Conservation (phyloP, 2,888 invertebrate genomes). For the Drosophila infuscata region DNA sequence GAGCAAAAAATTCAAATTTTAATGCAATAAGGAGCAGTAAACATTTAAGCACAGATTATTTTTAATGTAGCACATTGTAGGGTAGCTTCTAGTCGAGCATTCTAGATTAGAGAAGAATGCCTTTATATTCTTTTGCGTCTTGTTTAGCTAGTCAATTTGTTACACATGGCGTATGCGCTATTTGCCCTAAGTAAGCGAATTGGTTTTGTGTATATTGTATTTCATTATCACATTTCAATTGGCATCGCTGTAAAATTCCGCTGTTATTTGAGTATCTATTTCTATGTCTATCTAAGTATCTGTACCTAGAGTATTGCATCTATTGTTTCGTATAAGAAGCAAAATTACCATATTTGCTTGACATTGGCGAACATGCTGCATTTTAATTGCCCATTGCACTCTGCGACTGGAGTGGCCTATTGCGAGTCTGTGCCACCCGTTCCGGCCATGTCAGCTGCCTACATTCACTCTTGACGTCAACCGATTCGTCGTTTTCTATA, state of each 20-base stretch:
- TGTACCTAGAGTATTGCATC: neutral
- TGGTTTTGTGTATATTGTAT: neutral
- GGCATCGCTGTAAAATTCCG: constrained; percentile 48
- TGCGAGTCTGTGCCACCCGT: constrained; percentile 1
- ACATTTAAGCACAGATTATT: neutral
- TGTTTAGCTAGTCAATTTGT: constrained; percentile 40
- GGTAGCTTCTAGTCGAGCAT: neutral
- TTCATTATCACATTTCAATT: constrained; percentile 33
- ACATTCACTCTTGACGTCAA: constrained; percentile 66
- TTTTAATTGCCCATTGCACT: constrained; percentile 48
- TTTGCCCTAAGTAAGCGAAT: constrained; percentile 17
- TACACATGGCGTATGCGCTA: constrained; percentile 69
- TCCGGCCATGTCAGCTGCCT: neutral
- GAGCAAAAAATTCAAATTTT: neutral
- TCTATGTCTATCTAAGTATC: neutral
- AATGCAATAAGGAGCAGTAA: neutral
- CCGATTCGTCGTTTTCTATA: constrained; percentile 39
- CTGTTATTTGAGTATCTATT: constrained; percentile 1
- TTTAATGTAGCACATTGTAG: neutral
- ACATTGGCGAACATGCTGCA: constrained; percentile 37
- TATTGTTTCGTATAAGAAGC: neutral
- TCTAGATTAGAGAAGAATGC: neutral
- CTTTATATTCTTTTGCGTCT: neutral
- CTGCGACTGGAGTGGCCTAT: constrained; percentile 13
- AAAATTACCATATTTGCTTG: constrained; percentile 37